A percentile compares a stretch with the other conserved stretches of the same genome.
phyloP scores from a whole-genome alignment of 2,113 vertebrate species.

The Siniperca knerii region DNA sequence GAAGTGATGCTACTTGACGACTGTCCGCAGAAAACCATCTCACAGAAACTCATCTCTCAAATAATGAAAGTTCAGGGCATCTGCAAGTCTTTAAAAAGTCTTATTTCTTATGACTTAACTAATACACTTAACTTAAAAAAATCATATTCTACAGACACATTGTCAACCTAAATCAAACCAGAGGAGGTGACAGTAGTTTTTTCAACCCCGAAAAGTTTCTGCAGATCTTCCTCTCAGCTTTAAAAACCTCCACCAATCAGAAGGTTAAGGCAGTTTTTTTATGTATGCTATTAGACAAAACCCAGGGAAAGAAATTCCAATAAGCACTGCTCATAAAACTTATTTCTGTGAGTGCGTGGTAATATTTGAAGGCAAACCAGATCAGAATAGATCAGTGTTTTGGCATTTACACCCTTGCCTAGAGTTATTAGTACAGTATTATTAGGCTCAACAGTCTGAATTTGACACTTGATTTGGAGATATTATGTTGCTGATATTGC shows the following conservation, averaged over 20 bases:
- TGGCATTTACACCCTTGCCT: too few species aligned
- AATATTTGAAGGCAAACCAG: background rate
- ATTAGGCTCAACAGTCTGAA: background rate
- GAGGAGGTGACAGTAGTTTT: background rate
- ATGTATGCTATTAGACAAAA: background rate
- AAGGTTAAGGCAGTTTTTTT: background rate
- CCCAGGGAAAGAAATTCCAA: background rate
- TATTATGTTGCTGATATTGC: background rate
- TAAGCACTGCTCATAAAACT: background rate
- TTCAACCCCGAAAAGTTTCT: too few species aligned
- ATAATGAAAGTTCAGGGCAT: background rate
- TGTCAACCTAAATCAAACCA: background rate
- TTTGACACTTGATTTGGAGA: background rate
- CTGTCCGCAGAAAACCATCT: background rate
- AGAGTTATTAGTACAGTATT: background rate
- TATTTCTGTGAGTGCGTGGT: background rate
- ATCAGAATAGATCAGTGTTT: background rate
- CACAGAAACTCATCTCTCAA: background rate
- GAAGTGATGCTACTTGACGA: conserved; percentile 38
- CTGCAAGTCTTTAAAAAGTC: background rate
- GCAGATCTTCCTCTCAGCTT: background rate
- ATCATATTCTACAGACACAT: too few species aligned
- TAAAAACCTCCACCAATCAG: background rate
- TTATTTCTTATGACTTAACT: background rate
- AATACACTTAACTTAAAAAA: too few species aligned